Conservation (phyloP, 2,888 invertebrate genomes). For the Eupithecia dodoneata region DNA sequence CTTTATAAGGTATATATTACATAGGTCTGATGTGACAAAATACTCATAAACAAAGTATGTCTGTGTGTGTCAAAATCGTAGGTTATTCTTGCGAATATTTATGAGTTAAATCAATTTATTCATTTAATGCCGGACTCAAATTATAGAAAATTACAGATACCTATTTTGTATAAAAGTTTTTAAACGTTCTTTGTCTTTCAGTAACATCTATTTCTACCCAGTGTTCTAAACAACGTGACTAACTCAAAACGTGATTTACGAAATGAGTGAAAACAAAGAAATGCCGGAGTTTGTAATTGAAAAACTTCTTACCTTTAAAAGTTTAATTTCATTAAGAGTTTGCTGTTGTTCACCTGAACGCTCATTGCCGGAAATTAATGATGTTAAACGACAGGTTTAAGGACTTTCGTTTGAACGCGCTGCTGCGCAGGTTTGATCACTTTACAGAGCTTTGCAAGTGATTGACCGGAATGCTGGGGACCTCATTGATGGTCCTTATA, state of each 20-base stretch:
- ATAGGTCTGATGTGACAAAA: no score
- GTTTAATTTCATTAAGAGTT: constrained; percentile 32
- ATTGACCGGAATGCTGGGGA: neutral
- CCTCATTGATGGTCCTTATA: neutral
- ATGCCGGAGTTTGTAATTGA: constrained; percentile 24
- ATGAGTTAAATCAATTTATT: no score
- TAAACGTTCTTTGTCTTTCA: neutral
- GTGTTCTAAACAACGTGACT: constrained; percentile 6
- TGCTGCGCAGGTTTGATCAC: neutral
- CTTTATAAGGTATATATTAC: no score
- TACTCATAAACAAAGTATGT: no score
- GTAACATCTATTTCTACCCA: neutral
- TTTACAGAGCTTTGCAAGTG: neutral
- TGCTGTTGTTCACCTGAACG: constrained; percentile 27
- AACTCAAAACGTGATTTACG: constrained; percentile 12
- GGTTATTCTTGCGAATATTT: no score
- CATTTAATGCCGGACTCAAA: no score
- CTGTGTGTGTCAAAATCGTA: no score
- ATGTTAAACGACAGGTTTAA: constrained; percentile 11
- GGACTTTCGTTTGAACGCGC: constrained; percentile 1
- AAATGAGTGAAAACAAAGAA: constrained; percentile 16
- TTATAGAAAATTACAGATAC: no score
- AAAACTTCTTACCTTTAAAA: constrained; percentile 31
- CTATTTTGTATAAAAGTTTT: no score
- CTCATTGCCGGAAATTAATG: constrained; percentile 24